Evolutionary conservation across 2,113 vertebrate genomes (phyloP).

Genomic region (Vombatus ursinus): DNA sequence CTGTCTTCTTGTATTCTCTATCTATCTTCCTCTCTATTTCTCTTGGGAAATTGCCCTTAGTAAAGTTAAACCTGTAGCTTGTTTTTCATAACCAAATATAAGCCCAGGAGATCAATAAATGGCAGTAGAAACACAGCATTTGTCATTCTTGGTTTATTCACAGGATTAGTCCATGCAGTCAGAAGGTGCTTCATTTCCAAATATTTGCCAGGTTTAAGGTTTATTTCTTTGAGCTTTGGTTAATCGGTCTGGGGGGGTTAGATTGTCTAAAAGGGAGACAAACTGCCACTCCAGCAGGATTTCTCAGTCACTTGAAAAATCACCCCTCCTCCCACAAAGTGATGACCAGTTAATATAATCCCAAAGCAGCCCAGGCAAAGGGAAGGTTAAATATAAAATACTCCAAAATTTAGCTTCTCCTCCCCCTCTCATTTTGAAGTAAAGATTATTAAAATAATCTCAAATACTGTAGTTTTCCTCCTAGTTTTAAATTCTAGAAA

Average conservation of each 20-base stretch:
- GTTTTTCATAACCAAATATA: not conserved
- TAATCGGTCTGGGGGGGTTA: slow-evolving; percentile 5
- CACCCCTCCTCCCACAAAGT: slow-evolving; percentile 1
- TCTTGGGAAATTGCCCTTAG: not conserved
- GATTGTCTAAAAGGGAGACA: not conserved
- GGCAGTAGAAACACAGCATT: not conserved
- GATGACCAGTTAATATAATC: not conserved
- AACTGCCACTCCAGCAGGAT: not conserved
- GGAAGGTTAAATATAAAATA: slow-evolving; percentile 32
- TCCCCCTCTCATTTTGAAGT: not conserved
- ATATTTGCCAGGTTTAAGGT: slow-evolving; percentile 21
- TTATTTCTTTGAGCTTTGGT: slow-evolving; percentile 29
- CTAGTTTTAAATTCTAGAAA: not conserved
- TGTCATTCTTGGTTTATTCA: slow-evolving; percentile 21
- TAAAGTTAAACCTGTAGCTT: slow-evolving; percentile 22
- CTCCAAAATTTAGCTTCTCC: not conserved
- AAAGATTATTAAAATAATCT: not conserved
- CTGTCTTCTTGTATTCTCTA: not conserved
- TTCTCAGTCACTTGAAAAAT: slow-evolving; percentile 18
- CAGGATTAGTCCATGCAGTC: not conserved
- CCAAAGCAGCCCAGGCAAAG: slow-evolving; percentile 19
- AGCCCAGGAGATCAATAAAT: not conserved
- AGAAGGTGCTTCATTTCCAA: slow-evolving; percentile 15
- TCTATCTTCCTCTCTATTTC: not conserved
- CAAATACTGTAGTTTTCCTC: not conserved